Evolutionary conservation across 1,140 invertebrate genomes (phyloP), one percentile per base, ranked within the genome.

Genomic region (Drosophila oshimai): DNA sequence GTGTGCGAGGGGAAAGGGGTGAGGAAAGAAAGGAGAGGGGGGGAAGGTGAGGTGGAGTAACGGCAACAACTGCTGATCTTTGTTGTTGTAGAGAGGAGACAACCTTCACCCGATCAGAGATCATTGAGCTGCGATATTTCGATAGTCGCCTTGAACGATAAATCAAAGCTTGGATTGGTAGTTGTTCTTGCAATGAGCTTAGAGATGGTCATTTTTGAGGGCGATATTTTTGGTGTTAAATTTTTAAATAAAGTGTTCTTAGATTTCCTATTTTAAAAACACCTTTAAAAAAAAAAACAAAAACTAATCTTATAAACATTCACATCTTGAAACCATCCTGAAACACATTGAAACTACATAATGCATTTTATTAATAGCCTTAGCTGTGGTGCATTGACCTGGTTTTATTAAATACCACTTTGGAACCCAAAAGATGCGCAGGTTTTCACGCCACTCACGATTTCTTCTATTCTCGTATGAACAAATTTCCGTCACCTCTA

Each of bases 101-200:
- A n/a, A n/a, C 12, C 46, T 28, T 12, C 47, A 41, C 22, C 61
- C 12, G 20, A 29, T 20, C 6, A 24, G 17, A 41, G 37, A 47
- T 65, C 41, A 31, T 22, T 31, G 24, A 47, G 12, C 9, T 22
- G 26, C 17, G 31, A 26, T 36, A 28, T 22, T 10, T 45, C 18
- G 47, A 45, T 17, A 28, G 22, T 6, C 6, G 37, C 50, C 24
- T 53, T 29, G 24, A 28, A 7, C 22, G 49, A 42, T 31, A 51
- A 31, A 39, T 31, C 20, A 26, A 61, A 62, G 57, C 42, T 36
- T 46, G 24, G 31, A 2, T 62, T 46, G 17, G 20, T n/a, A 22
- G 46, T 50, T 51, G 31, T 47, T 17, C n/a, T 17, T 24, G 28
- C 28, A n/a, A n/a, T 33, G 20, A 55, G 13, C 18, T 58, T 44